A percentile compares a stretch with the other conserved stretches of the same genome.
These are phyloP conservation scores for Mylabris phalerata DNA, from an alignment of 1,140 invertebrate genomes.

Conservation along the genomic window DNA sequence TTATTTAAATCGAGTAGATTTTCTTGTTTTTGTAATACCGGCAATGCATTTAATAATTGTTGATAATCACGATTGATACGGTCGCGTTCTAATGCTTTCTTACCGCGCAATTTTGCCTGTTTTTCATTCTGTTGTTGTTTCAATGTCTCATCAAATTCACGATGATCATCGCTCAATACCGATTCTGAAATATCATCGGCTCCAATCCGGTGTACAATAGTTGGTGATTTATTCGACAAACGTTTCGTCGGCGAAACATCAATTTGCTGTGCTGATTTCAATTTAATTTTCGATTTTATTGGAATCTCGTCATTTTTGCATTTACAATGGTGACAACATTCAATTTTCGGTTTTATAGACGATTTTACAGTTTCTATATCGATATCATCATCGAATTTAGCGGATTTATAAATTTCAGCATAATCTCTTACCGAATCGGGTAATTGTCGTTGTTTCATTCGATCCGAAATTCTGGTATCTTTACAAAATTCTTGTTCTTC, in stretches of 20 bases:
- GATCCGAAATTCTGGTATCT: slow-evolving; percentile 20
- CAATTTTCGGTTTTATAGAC: not conserved
- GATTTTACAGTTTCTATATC: not conserved
- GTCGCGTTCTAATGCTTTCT: slow-evolving; percentile 45
- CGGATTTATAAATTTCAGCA: too few species aligned
- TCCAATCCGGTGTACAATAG: slow-evolving; percentile 2
- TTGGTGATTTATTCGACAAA: slow-evolving; percentile 24
- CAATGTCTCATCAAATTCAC: slow-evolving; percentile 23
- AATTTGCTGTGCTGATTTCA: slow-evolving; percentile 16
- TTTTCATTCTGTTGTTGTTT: slow-evolving; percentile 27
- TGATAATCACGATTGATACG: slow-evolving; percentile 46
- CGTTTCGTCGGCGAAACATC: slow-evolving; percentile 1
- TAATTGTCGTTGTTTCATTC: not conserved
- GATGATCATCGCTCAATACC: slow-evolving; percentile 11
- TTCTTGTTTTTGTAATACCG: slow-evolving; percentile 38
- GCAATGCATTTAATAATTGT: slow-evolving; percentile 42
- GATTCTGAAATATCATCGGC: slow-evolving; percentile 21
- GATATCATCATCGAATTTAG: not conserved
- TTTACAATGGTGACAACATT: too few species aligned
- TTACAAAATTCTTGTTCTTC: slow-evolving; percentile 2
- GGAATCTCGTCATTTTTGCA: not conserved
- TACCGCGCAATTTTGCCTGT: slow-evolving; percentile 41
- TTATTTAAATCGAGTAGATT: slow-evolving; percentile 29
- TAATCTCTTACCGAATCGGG: too few species aligned
- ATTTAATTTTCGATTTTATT: slow-evolving; percentile 23